phyloP scores from a whole-genome alignment of 2,888 invertebrate species.

The Bruchidius siliquastri region DNA sequence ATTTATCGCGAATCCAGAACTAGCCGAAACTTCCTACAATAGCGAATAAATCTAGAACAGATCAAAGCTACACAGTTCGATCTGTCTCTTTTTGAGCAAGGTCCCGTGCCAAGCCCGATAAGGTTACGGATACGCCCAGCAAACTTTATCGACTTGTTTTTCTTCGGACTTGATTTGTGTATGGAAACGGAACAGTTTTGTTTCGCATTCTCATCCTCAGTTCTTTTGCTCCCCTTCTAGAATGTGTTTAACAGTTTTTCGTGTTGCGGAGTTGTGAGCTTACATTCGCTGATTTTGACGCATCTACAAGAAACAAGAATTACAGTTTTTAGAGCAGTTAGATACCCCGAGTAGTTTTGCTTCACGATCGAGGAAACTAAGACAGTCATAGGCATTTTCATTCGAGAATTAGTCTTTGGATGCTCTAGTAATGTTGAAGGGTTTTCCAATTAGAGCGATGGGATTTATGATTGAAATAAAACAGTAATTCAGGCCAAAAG shows the following conservation, averaged over 20 bases:
- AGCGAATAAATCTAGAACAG: background rate
- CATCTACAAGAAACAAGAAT: background rate
- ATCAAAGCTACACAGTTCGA: background rate
- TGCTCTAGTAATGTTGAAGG: too few species aligned
- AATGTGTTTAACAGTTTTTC: background rate
- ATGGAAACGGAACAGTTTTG: background rate
- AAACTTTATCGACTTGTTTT: background rate
- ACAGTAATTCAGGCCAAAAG: too few species aligned
- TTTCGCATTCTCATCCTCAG: background rate
- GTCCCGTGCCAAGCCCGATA: background rate
- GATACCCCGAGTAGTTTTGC: too few species aligned
- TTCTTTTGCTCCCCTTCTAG: background rate
- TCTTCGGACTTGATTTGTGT: background rate
- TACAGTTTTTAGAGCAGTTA: background rate
- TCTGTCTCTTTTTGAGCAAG: background rate
- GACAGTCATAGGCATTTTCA: too few species aligned
- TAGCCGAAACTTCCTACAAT: background rate
- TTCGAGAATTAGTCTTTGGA: too few species aligned
- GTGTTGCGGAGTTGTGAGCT: background rate
- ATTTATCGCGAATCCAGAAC: background rate
- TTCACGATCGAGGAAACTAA: too few species aligned
- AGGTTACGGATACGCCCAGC: background rate
- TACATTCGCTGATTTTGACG: background rate
- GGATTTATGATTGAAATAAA: too few species aligned
- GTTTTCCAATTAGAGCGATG: too few species aligned